phyloP scores from a whole-genome alignment of 2,797 vertebrate genomes.

The Anguilla anguilla region DNA sequence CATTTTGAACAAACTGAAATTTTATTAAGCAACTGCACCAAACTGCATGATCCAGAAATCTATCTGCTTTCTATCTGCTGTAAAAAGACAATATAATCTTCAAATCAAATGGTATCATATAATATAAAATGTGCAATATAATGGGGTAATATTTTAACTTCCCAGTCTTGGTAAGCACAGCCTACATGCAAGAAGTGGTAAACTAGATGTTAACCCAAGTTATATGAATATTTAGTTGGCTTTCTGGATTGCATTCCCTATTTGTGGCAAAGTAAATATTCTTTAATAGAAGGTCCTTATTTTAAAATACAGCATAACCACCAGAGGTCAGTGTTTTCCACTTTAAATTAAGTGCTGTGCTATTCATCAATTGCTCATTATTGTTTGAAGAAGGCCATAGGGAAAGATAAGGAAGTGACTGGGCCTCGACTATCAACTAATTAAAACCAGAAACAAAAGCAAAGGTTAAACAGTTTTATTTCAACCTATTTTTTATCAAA shows the following conservation, averaged over 20 bases:
- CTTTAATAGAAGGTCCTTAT: background rate
- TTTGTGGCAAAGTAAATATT: background rate
- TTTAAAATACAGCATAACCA: background rate
- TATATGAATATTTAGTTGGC: background rate
- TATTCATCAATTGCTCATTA: background rate
- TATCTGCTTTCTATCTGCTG: background rate
- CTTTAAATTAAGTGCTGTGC: background rate
- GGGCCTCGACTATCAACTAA: background rate
- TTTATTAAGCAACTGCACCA: too few relatives aligned
- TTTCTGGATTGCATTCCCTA: background rate
- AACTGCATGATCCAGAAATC: too few relatives aligned
- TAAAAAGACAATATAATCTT: background rate
- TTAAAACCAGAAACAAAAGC: background rate
- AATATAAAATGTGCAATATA: background rate
- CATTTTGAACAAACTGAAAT: too few relatives aligned
- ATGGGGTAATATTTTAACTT: background rate
- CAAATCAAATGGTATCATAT: background rate
- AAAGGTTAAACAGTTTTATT: background rate
- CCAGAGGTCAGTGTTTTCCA: constrained; percentile 13
- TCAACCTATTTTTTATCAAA: background rate
- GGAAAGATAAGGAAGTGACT: background rate
- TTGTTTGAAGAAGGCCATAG: background rate
- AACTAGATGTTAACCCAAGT: background rate
- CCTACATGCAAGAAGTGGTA: background rate
- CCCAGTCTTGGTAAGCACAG: background rate